Conservation (phyloP, 2,888 invertebrate genomes). For the Azorinus chamasolen region DNA sequence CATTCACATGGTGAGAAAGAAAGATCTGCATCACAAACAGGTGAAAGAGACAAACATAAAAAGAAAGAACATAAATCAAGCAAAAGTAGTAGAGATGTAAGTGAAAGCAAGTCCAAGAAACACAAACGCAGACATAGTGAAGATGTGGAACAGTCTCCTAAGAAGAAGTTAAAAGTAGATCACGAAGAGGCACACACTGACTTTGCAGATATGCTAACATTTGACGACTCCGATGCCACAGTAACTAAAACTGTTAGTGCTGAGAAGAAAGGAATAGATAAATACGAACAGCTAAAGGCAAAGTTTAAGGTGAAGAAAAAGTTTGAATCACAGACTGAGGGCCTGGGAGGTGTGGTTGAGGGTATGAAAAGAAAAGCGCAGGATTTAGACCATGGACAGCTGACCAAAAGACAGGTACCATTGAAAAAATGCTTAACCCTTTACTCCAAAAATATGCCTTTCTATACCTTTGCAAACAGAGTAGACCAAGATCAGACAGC, state of each 20-base stretch:
- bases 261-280: slow-evolving; percentile 38
- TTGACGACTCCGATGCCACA: slow-evolving; percentile 65
- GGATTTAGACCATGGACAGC: slow-evolving; percentile 35
- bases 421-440: not conserved
- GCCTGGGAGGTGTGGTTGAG: slow-evolving; percentile 51
- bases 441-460: not conserved
- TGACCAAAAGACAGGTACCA: slow-evolving; percentile 64
- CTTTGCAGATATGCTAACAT: slow-evolving; percentile 61
- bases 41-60: slow-evolving; percentile 4
- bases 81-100: slow-evolving; percentile 10
- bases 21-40: not conserved
- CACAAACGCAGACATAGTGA: not conserved
- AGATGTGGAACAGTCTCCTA: not conserved
- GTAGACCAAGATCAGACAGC: too few species aligned
- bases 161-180: not conserved
- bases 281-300: slow-evolving; percentile 54
- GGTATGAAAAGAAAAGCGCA: slow-evolving; percentile 33
- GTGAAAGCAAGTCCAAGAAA: slow-evolving; percentile 8
- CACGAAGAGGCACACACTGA: not conserved
- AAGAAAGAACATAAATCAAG: slow-evolving; percentile 1
- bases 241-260: slow-evolving; percentile 33
- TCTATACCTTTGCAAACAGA: not conserved
- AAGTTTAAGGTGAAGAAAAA: slow-evolving; percentile 71
- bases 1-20: not conserved
- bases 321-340: slow-evolving; percentile 53